These are phyloP conservation scores for Lycaena phlaeas DNA, from an alignment of 2,888 invertebrate genomes.

Conservation along the genomic window DNA sequence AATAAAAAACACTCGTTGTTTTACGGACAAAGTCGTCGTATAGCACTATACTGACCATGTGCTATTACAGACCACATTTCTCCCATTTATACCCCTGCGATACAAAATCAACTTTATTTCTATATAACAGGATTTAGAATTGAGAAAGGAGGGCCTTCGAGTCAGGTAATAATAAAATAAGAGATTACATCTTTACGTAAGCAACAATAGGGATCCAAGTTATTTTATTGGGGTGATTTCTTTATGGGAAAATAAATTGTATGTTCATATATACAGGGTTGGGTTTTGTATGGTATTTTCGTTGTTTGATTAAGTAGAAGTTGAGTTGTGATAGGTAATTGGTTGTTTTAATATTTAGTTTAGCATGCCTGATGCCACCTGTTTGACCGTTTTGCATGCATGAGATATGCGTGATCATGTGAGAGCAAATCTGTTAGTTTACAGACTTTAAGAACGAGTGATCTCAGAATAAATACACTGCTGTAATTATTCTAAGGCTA, in stretches of 20 bases:
- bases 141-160: constrained; percentile 38
- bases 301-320: constrained; percentile 43
- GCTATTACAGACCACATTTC: constrained; percentile 17
- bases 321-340: constrained; percentile 54
- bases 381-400: constrained; percentile 25
- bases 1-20: constrained; percentile 14
- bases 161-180: constrained; percentile 65
- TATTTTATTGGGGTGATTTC: constrained; percentile 40
- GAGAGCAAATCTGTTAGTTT: too few relatives aligned
- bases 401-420: too few relatives aligned
- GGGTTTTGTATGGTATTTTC: constrained; percentile 21
- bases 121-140: constrained; percentile 22
- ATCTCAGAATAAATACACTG: too few relatives aligned
- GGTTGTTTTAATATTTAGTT: constrained; percentile 33
- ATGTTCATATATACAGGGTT: constrained; percentile 16
- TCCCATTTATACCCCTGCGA: constrained; percentile 1
- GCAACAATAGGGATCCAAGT: constrained; percentile 62
- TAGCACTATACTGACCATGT: constrained; percentile 16
- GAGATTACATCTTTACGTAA: constrained; percentile 67
- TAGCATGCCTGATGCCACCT: constrained; percentile 39
- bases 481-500: too few relatives aligned
- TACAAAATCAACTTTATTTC: constrained; percentile 15
- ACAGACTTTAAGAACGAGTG: too few relatives aligned
- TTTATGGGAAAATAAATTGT: constrained; percentile 27
- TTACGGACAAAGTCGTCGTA: constrained; percentile 16